phyloP scores from a whole-genome alignment of 2,797 vertebrate species.

The Jordanella pulchra region DNA sequence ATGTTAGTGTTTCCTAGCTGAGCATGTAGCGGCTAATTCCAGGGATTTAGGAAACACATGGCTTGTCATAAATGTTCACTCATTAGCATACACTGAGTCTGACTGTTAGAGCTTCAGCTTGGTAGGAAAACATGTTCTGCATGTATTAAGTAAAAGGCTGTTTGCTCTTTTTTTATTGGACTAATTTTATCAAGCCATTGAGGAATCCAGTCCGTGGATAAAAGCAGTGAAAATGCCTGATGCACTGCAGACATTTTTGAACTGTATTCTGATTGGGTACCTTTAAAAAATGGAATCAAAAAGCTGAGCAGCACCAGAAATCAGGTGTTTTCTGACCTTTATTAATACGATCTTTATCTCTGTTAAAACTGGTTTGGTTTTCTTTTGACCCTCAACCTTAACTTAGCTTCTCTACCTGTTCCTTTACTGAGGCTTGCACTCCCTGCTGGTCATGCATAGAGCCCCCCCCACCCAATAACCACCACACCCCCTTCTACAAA shows the following conservation, averaged over 20 bases:
- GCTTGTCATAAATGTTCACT: conserved; percentile 44
- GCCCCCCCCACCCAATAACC: conserved; percentile 38
- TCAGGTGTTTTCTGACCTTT: conserved; percentile 71
- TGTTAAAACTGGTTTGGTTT: conserved; percentile 35
- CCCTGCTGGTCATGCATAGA: conserved; percentile 64
- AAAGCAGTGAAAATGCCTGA: conserved; percentile 68
- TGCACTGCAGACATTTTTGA: conserved; percentile 12
- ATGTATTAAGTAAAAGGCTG: conserved; percentile 39
- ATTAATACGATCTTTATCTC: conserved; percentile 19
- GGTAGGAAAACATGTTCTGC: conserved; percentile 14
- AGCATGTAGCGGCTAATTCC: conserved; percentile 63
- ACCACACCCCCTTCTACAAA: conserved; percentile 43
- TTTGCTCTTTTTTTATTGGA: conserved; percentile 40
- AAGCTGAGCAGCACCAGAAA: background rate
- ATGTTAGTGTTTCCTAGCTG: conserved; percentile 25
- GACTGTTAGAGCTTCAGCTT: conserved; percentile 12
- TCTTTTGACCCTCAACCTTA: conserved; percentile 46
- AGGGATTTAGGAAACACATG: conserved; percentile 45
- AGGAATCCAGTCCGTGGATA: conserved; percentile 17
- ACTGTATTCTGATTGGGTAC: conserved; percentile 10
- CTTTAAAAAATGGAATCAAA: background rate
- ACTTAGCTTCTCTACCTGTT: conserved; percentile 42
- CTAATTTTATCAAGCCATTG: conserved; percentile 39
- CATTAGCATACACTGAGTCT: conserved; percentile 26
- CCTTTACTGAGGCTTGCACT: conserved; percentile 53